Evolutionary conservation across 1,140 invertebrate genomes (phyloP).

Genomic region (Bombus waltoni): DNA sequence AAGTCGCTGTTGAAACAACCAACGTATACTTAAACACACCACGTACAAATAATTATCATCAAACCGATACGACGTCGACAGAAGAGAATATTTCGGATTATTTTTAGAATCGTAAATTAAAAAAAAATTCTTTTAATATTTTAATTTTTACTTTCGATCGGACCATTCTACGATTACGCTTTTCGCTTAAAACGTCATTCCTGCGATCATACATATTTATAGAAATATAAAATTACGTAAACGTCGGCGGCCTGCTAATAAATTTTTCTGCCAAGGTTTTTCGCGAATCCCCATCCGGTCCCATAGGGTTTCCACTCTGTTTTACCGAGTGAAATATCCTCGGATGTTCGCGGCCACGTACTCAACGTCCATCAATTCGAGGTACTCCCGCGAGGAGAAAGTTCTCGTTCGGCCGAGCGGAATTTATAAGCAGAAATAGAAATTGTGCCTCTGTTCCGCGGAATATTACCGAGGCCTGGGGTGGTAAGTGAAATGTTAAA

Average conservation of each 20-base stretch:
- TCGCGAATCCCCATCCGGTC: constrained; percentile 11
- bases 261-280: background rate
- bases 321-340: constrained; percentile 25
- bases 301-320: constrained; percentile 6
- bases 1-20: too few relatives aligned
- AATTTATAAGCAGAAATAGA: constrained; percentile 56
- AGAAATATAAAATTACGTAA: background rate
- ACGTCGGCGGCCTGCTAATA: background rate
- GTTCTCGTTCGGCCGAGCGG: constrained; percentile 31
- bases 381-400: constrained; percentile 51
- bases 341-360: constrained; percentile 34
- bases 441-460: constrained; percentile 34
- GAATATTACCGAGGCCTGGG: constrained; percentile 11
- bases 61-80: too few relatives aligned
- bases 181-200: background rate
- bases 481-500: constrained; percentile 47
- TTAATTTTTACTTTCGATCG: too few relatives aligned
- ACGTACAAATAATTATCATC: too few relatives aligned
- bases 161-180: too few relatives aligned
- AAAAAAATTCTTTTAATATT: too few relatives aligned
- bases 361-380: constrained; percentile 34
- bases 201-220: background rate
- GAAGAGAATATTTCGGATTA: too few relatives aligned
- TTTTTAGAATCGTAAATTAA: too few relatives aligned
- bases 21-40: too few relatives aligned